Evolutionary conservation across 2,888 invertebrate genomes (phyloP).

Genomic region (Cheilosia impressa): DNA sequence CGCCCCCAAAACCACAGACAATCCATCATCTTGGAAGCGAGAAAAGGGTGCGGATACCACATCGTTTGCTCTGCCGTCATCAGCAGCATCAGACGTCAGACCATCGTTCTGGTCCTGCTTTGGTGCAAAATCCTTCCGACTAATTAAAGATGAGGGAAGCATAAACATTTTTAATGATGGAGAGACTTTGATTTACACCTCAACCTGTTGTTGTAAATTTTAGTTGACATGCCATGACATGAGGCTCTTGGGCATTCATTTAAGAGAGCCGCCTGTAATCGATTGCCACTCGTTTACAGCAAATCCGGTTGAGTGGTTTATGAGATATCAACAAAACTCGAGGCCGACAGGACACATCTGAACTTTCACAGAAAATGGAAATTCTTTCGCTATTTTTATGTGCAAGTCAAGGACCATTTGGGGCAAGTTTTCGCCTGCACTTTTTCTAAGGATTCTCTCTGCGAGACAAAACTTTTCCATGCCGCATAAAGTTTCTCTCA

Average conservation of each 20-base stretch:
- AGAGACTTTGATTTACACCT: not conserved
- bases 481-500: slow-evolving; percentile 26
- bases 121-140: not conserved
- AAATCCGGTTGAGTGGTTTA: not conserved
- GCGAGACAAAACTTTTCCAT: slow-evolving; percentile 1
- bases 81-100: no score
- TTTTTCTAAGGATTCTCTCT: slow-evolving; percentile 6
- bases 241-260: slow-evolving; percentile 11
- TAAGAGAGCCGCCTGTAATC: slow-evolving; percentile 20
- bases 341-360: not conserved
- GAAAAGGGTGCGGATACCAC: not conserved
- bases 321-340: slow-evolving; percentile 5
- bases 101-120: no score
- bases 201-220: not conserved
- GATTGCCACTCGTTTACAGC: not conserved
- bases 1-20: not conserved
- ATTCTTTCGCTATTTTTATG: slow-evolving; percentile 20
- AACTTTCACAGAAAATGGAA: slow-evolving; percentile 8
- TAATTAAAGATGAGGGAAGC: not conserved
- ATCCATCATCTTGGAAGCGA: slow-evolving; percentile 1
- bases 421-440: slow-evolving; percentile 29
- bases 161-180: not conserved
- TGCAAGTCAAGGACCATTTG: slow-evolving; percentile 44
- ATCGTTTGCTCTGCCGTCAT: not conserved
- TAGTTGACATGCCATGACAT: not conserved